phyloP scores from a whole-genome alignment of 1,140 invertebrate genomes.

The Micrasema longulum region DNA sequence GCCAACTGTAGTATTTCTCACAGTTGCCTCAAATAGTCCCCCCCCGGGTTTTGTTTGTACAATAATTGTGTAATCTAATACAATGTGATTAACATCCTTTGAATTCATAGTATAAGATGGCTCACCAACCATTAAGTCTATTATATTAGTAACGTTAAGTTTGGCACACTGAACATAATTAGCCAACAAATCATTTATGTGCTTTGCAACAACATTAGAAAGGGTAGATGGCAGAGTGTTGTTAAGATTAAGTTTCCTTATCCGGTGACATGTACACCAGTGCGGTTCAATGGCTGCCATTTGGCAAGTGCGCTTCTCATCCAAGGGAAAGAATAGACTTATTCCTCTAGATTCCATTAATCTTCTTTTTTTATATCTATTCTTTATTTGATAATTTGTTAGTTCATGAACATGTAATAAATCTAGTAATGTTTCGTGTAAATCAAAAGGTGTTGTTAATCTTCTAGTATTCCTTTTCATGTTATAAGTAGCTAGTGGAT shows the following conservation, averaged over 20 bases:
- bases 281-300: constrained; percentile 81
- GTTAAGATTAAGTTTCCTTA: constrained; percentile 64
- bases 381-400: constrained; percentile 55
- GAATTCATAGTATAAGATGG: constrained; percentile 62
- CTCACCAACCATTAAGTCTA: constrained; percentile 67
- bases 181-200: constrained; percentile 74
- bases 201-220: constrained; percentile 69
- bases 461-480: constrained; percentile 78
- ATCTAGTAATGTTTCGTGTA: constrained; percentile 75
- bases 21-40: constrained; percentile 82
- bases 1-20: constrained; percentile 64
- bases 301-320: constrained; percentile 83
- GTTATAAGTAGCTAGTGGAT: constrained; percentile 74
- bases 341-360: constrained; percentile 67
- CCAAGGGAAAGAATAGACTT: constrained; percentile 82
- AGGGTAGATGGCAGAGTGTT: constrained; percentile 65
- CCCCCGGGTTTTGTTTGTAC: constrained; percentile 76
- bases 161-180: constrained; percentile 71
- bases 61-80: constrained; percentile 75
- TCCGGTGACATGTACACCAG: constrained; percentile 87
- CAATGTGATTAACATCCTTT: constrained; percentile 58
- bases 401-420: constrained; percentile 59
- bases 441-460: constrained; percentile 88
- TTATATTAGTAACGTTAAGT: constrained; percentile 68
- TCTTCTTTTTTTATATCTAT: background rate